Base-by-base conservation (phyloP, 2,888 invertebrate species). In the Andrena marginata region DNA sequence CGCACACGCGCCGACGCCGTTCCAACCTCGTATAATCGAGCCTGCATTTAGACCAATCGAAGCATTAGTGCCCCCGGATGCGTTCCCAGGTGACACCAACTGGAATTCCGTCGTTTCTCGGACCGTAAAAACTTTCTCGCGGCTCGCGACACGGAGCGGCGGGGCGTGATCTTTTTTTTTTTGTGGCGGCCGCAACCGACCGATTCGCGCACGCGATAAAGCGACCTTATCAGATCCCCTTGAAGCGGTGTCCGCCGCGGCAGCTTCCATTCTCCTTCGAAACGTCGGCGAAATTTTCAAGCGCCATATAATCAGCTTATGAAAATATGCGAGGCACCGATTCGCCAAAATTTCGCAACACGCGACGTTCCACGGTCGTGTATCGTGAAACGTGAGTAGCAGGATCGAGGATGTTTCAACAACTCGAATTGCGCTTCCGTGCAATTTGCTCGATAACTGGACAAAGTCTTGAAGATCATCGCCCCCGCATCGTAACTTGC, bases 31-130 rank as follows among this genome's bases (percentile, higher is more conserved):
- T 86, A 83, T 76, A 71, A 82, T 82, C 29, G 69, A 74, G 77
- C 76, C 80, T 85, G 88, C 89, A 90, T 90, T 84, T 89, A 87
- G 90, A 85, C 84, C 91, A 90, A 92, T 92, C 89, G 73, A 80
- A 89, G 73, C 91, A 91, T 92, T 91, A 88, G 89, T 82, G 82
- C 82, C 85, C 75, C 89, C 68, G 85, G 84, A 86, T 87, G 87
- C 91, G 91, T 90, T 80, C 85, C 69, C 60, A 59, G 69, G 65
- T 70, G 68, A 65, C 78, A 65, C 59, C 62, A 60, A 73, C 64
- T 77, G 74, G 63, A 81, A 87, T 85, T 84, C 76, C 77, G 63
- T 83, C 64, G 77, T 72, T 81, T 51, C 26, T 62, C 59, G 23
- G 54, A 54, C 35, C 26, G 20, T 26, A 71, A 60, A 65, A 72